Conservation (phyloP, 2,113 vertebrate genomes). For the Bos taurus region DNA sequence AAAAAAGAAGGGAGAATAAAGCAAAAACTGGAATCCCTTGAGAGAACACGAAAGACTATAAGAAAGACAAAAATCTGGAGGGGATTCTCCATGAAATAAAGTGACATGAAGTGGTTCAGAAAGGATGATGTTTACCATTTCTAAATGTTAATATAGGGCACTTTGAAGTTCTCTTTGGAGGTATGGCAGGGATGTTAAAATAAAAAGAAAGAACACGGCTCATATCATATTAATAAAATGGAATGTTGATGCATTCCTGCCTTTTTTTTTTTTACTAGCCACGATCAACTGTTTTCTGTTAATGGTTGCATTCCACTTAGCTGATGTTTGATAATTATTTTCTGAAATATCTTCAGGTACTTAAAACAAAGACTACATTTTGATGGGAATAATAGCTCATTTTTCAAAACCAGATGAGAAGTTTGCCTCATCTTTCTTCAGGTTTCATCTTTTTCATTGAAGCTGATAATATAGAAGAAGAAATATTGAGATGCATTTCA, state of each 20-base stretch:
- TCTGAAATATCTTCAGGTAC: neutral
- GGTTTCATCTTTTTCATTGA: neutral
- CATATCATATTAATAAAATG: neutral
- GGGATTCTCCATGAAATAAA: neutral
- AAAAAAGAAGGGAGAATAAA: neutral
- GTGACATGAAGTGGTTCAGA: neutral
- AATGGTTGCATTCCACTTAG: neutral
- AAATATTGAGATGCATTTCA: neutral
- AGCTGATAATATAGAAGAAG: neutral
- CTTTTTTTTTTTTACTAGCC: neutral
- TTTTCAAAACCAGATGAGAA: neutral
- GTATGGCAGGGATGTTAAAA: neutral
- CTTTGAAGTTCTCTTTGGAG: neutral
- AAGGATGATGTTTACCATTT: neutral
- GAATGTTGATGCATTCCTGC: neutral
- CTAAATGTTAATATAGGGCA: neutral
- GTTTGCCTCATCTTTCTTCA: neutral
- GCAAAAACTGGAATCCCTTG: neutral
- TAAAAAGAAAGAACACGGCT: neutral
- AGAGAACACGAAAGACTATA: neutral
- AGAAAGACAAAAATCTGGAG: neutral
- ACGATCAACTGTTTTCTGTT: neutral
- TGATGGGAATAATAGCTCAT: neutral
- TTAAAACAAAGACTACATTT: neutral
- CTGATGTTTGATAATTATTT: neutral